Base-by-base conservation (phyloP, 1,140 invertebrate species). In the Diachasma alloeum region DNA sequence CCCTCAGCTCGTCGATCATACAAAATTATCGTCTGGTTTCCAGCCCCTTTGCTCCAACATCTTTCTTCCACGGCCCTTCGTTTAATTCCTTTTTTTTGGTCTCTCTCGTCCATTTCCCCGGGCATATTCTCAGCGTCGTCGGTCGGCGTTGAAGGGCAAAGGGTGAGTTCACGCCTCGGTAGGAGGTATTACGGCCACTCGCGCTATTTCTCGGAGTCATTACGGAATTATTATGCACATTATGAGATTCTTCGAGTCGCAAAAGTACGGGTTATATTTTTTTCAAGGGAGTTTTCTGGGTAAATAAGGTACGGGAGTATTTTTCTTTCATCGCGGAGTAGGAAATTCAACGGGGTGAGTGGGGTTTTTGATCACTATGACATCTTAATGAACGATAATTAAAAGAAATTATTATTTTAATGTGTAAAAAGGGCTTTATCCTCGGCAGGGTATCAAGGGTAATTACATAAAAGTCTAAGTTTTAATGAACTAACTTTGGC, bases 161-260 rank as follows among this genome's bases (percentile, higher is more conserved):
- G 15, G 48, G 48, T 15, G 17, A 19, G n/a, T 53, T 53, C 48
- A 53, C 48, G 17, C 48, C 48, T 53, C 6, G 48, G n/a, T n/a
- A 6, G 17, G 13, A 42, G 39, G 39, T 42, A 42, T 42, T 42
- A 53, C 48, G 15, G 17, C 48, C 48, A 53, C 13, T 17, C n/a
- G 6, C 48, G 44, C n/a, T 46, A 46, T 53, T 53, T 53, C 48
- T 53, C n/a, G 15, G 39, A 77, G 75, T 77, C 70, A 77, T 77
- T 73, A 77, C n/a, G 71, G 63, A 73, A 74, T 77, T 77, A 74
- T 77, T 77, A 77, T 77, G 71, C 71, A 77, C 70, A 77, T 77
- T 77, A 72, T 42, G 67, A 71, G 70, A 15, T 53, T 53, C 48
- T 53, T 53, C 48, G 17, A 17, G 4, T 19, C 48, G 48, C 48